Conservation (phyloP, 2,888 invertebrate species). For the Cerceris ruficornis region DNA sequence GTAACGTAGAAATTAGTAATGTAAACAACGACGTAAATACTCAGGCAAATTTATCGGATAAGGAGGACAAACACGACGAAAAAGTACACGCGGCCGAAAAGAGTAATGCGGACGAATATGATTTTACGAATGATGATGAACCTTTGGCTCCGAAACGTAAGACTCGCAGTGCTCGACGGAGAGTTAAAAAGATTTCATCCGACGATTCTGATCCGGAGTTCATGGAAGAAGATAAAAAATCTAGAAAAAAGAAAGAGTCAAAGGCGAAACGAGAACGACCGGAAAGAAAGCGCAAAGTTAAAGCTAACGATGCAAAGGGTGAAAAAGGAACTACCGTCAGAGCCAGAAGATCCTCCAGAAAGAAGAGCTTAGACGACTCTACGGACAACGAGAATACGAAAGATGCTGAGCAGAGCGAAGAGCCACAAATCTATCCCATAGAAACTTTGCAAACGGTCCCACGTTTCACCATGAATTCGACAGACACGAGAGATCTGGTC, state of each 20-base stretch:
- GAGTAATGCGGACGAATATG: background rate
- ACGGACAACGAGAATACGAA: conserved; percentile 23
- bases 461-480: conserved; percentile 66
- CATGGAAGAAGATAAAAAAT: conserved; percentile 11
- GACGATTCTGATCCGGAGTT: conserved; percentile 65
- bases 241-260: conserved; percentile 14
- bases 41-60: conserved; percentile 1
- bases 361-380: conserved; percentile 14
- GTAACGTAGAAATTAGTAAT: background rate
- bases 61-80: background rate
- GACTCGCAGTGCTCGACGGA: conserved; percentile 21
- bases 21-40: background rate
- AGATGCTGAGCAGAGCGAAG: conserved; percentile 1
- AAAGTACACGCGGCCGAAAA: background rate
- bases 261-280: conserved; percentile 8
- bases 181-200: conserved; percentile 26
- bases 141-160: background rate
- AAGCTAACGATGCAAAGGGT: background rate
- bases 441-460: conserved; percentile 72
- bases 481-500: conserved; percentile 67
- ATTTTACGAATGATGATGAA: conserved; percentile 8
- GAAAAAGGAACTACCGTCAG: conserved; percentile 2
- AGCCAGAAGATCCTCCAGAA: conserved; percentile 45
- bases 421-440: conserved; percentile 61
- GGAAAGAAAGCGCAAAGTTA: conserved; percentile 12